These are phyloP conservation scores for Porites lutea DNA, from an alignment of 64 coral and sea anemone species.

Conservation along the genomic window DNA sequence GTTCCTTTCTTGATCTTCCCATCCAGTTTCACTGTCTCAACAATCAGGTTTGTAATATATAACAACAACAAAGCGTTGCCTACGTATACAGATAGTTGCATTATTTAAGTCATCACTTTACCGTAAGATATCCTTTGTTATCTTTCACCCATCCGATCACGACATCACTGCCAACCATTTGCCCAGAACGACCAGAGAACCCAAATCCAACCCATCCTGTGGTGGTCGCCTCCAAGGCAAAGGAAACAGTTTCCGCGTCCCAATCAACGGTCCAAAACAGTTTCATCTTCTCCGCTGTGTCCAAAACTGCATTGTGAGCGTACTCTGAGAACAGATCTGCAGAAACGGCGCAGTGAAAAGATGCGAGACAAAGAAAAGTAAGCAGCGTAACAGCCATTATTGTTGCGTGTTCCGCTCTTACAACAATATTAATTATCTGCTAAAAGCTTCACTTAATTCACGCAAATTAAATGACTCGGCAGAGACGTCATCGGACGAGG, in stretches of 20 bases:
- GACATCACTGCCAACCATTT: constrained; percentile 55
- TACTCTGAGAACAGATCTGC: constrained; percentile 44
- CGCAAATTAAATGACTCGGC: no score
- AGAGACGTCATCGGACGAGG: no score
- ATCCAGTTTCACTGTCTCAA: no score
- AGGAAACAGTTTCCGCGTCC: constrained; percentile 31
- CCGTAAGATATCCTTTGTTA: constrained; percentile 35
- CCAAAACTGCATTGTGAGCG: constrained; percentile 46
- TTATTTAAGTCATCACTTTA: not conserved
- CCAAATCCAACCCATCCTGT: constrained; percentile 64
- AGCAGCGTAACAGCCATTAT: not conserved
- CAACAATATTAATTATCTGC: no score
- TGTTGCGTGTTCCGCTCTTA: no score
- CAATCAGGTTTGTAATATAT: no score
- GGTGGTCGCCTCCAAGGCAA: constrained; percentile 46
- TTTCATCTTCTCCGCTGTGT: constrained; percentile 50
- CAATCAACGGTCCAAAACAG: constrained; percentile 53
- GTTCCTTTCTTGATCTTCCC: no score
- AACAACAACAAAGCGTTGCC: no score
- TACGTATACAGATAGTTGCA: no score
- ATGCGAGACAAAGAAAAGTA: not conserved
- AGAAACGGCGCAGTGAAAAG: not conserved
- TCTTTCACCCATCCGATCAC: constrained; percentile 71
- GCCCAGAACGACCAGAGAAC: constrained; percentile 44
- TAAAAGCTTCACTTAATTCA: no score